Evolutionary conservation across 2,888 invertebrate genomes (phyloP).

Genomic region (Drosophila cracens): DNA sequence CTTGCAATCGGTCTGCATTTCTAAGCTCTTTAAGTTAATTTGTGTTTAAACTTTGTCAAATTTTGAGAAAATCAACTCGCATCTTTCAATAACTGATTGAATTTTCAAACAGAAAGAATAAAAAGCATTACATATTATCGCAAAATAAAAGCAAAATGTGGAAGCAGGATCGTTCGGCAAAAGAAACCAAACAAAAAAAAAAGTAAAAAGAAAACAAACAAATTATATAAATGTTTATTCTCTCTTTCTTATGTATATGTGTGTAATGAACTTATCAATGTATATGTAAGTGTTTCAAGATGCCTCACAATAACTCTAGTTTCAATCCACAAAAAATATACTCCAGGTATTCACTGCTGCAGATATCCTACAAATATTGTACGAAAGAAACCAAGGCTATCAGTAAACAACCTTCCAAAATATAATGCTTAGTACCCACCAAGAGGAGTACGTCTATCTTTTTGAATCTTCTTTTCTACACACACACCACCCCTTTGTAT

Average conservation of each 20-base stretch:
- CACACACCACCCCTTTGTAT: slow-evolving; percentile 13
- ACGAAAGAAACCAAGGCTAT: slow-evolving; percentile 68
- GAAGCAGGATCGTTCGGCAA: slow-evolving; percentile 85
- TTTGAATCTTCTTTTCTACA: slow-evolving; percentile 45
- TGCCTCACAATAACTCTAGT: slow-evolving; percentile 47
- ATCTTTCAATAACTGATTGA: slow-evolving; percentile 45
- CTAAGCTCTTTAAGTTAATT: slow-evolving; percentile 32
- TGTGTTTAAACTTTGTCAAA: slow-evolving; percentile 46
- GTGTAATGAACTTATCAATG: slow-evolving; percentile 52
- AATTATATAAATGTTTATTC: slow-evolving; percentile 36
- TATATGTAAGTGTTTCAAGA: slow-evolving; percentile 67
- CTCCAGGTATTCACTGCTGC: slow-evolving; percentile 64
- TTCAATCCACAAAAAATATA: slow-evolving; percentile 33
- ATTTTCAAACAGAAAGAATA: slow-evolving; percentile 20
- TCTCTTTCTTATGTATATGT: slow-evolving; percentile 37
- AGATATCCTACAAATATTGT: slow-evolving; percentile 32
- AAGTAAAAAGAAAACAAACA: slow-evolving; percentile 29
- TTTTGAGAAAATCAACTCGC: slow-evolving; percentile 70
- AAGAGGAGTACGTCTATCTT: slow-evolving; percentile 24
- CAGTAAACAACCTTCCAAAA: slow-evolving; percentile 82
- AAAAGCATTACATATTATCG: slow-evolving; percentile 57
- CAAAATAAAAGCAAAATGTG: slow-evolving; percentile 76
- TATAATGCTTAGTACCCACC: slow-evolving; percentile 31
- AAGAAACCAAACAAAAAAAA: slow-evolving; percentile 38
- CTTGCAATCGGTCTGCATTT: slow-evolving; percentile 40